These are phyloP conservation scores for Drosophila punjabiensis DNA, from an alignment of 1,140 invertebrate genomes.

Conservation along the genomic window DNA sequence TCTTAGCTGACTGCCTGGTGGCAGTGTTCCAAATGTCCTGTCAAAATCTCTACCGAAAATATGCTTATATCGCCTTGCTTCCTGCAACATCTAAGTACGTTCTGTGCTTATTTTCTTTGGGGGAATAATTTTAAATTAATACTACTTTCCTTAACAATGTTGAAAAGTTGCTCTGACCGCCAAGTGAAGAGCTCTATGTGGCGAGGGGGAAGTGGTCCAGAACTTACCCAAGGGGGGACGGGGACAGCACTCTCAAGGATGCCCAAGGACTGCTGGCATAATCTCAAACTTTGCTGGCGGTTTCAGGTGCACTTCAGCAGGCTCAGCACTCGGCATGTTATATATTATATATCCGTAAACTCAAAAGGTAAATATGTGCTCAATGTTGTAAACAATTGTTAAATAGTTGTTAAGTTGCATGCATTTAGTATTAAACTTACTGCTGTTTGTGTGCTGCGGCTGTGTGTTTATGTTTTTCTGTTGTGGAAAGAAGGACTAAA, in stretches of 20 bases:
- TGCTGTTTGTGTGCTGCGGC: slow-evolving; percentile 32
- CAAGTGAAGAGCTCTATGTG: slow-evolving; percentile 28
- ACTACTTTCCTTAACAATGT: slow-evolving; percentile 40
- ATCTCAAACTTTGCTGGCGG: slow-evolving; percentile 47
- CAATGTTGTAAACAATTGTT: slow-evolving; percentile 5
- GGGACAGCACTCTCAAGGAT: slow-evolving; percentile 27
- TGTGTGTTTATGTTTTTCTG: slow-evolving; percentile 36
- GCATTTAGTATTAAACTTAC: slow-evolving; percentile 48
- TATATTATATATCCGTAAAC: not conserved
- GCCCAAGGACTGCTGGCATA: slow-evolving; percentile 41
- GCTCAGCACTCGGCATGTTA: not conserved
- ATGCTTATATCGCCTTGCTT: slow-evolving; percentile 2
- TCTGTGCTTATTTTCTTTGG: slow-evolving; percentile 12
- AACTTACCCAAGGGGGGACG: slow-evolving; percentile 19
- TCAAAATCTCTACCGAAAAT: slow-evolving; percentile 25
- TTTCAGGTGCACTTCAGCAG: slow-evolving; percentile 55
- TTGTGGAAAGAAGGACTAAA: slow-evolving; percentile 25
- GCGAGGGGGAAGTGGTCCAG: not conserved
- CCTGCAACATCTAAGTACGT: not conserved
- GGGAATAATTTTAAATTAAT: slow-evolving; percentile 22
- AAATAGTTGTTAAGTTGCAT: slow-evolving; percentile 6
- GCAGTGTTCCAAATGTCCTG: slow-evolving; percentile 5
- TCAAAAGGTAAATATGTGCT: slow-evolving; percentile 31
- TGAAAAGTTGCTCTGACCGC: slow-evolving; percentile 57
- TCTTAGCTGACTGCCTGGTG: not conserved